Evolutionary conservation across 2,797 vertebrate genomes (phyloP).

Genomic region (Epinephelus coioides): DNA sequence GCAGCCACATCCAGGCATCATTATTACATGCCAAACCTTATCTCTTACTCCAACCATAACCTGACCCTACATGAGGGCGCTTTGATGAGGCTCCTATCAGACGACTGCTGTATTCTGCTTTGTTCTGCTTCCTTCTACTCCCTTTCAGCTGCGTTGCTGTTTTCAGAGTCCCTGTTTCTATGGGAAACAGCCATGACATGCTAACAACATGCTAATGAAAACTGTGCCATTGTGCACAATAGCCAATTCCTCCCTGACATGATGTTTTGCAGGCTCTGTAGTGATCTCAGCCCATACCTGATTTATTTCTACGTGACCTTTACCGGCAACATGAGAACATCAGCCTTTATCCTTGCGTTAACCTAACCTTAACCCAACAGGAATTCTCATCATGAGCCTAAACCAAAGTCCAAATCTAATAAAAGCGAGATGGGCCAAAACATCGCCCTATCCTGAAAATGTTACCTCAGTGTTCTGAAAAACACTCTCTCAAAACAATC

Average conservation of each 20-base stretch:
- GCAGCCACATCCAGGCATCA: background rate
- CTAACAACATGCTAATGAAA: background rate
- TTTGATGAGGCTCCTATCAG: slow-evolving; percentile 24
- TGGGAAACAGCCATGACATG: slow-evolving; percentile 10
- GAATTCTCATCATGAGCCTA: background rate
- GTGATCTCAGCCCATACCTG: background rate
- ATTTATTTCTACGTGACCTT: slow-evolving; percentile 4
- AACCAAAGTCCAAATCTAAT: slow-evolving; percentile 16
- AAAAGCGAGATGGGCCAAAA: slow-evolving; percentile 3
- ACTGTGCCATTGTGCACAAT: background rate
- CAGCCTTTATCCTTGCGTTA: background rate
- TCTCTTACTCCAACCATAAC: slow-evolving; percentile 1
- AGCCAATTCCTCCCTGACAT: no score
- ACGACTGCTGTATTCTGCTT: background rate
- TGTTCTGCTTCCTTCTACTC: background rate
- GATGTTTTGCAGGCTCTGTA: background rate
- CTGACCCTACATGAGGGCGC: slow-evolving; percentile 13
- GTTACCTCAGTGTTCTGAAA: slow-evolving; percentile 22
- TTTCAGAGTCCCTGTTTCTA: slow-evolving; percentile 23
- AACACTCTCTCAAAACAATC: slow-evolving; percentile 24
- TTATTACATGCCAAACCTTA: background rate
- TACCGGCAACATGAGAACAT: slow-evolving; percentile 14
- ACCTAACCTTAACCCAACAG: background rate
- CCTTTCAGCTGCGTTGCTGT: background rate
- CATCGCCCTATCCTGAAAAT: background rate